These are phyloP conservation scores for Poeciliopsis turrubarensis DNA, from an alignment of 2,113 vertebrate genomes.

Conservation along the genomic window DNA sequence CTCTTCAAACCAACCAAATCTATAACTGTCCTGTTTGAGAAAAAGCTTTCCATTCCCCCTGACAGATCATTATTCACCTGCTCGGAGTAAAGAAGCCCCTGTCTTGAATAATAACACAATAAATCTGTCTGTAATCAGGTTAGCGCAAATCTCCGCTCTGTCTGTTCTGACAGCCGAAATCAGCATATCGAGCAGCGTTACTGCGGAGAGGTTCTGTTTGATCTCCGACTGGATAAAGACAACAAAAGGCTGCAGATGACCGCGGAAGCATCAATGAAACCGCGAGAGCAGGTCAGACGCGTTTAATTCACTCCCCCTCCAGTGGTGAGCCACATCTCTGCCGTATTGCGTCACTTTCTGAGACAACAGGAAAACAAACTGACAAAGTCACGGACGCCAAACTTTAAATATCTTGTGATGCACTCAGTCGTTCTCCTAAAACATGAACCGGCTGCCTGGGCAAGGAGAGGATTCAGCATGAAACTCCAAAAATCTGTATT, in stretches of 20 bases:
- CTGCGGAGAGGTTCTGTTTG: conserved; percentile 26
- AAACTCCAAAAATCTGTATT: background rate
- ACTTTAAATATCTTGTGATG: too few species aligned
- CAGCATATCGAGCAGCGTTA: conserved; percentile 11
- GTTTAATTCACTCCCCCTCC: conserved; percentile 22
- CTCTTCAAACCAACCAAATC: conserved; percentile 30
- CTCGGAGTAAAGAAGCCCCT: conserved; percentile 24
- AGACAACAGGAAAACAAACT: conserved; percentile 12
- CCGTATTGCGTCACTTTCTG: conserved; percentile 36
- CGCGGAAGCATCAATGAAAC: conserved; percentile 34
- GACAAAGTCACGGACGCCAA: background rate
- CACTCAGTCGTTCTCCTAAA: too few species aligned
- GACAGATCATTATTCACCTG: conserved; percentile 48
- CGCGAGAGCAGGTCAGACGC: conserved; percentile 9
- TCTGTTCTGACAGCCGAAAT: conserved; percentile 45
- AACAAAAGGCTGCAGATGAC: conserved; percentile 41
- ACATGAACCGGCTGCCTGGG: too few species aligned
- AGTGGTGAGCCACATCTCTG: conserved; percentile 30
- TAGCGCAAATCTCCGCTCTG: conserved; percentile 45
- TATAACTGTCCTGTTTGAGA: conserved; percentile 25
- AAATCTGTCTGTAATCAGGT: conserved; percentile 43
- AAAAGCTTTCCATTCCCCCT: conserved; percentile 22
- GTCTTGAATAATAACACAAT: conserved; percentile 50
- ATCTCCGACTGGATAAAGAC: conserved; percentile 28
- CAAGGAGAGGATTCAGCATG: too few species aligned